Conservation (phyloP, 2,888 invertebrate species). For the Microdon myrmicae region DNA sequence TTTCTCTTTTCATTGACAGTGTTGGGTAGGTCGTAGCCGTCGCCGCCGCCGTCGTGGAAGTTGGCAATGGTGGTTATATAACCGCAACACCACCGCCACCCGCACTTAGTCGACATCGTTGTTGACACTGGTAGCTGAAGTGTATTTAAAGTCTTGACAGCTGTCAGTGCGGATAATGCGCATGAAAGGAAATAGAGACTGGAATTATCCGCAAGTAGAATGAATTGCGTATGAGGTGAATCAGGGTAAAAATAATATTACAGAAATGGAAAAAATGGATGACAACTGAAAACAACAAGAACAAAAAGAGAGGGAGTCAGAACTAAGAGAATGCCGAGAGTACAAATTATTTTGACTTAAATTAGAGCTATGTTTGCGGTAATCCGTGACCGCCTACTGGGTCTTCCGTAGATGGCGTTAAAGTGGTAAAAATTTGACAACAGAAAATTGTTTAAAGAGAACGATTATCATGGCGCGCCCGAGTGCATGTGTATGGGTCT, state of each 20-base stretch:
- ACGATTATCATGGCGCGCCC: slow-evolving; percentile 14
- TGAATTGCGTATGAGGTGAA: no score
- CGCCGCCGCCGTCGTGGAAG: background rate
- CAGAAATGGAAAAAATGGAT: slow-evolving; percentile 25
- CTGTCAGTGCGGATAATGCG: slow-evolving; percentile 43
- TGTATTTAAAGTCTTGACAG: slow-evolving; percentile 42
- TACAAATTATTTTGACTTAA: slow-evolving; percentile 35
- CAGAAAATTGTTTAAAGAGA: slow-evolving; percentile 35
- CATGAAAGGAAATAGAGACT: slow-evolving; percentile 48
- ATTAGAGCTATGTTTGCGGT: slow-evolving; percentile 26
- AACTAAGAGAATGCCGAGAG: slow-evolving; percentile 44
- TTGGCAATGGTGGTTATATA: no score
- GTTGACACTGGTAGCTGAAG: no score
- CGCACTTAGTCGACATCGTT: no score
- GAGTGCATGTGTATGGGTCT: background rate
- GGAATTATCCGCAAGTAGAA: no score
- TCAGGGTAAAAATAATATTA: slow-evolving; percentile 20
- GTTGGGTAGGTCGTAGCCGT: slow-evolving; percentile 45
- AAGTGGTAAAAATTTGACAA: slow-evolving; percentile 34
- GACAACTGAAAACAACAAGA: slow-evolving; percentile 7
- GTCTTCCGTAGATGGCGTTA: slow-evolving; percentile 10
- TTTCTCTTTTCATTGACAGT: slow-evolving; percentile 39
- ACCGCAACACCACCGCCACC: slow-evolving; percentile 1
- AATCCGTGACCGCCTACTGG: slow-evolving; percentile 5
- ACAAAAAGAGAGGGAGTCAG: slow-evolving; percentile 32